phyloP scores from a whole-genome alignment of 2,113 vertebrate genomes.

The Patagioenas fasciata region DNA sequence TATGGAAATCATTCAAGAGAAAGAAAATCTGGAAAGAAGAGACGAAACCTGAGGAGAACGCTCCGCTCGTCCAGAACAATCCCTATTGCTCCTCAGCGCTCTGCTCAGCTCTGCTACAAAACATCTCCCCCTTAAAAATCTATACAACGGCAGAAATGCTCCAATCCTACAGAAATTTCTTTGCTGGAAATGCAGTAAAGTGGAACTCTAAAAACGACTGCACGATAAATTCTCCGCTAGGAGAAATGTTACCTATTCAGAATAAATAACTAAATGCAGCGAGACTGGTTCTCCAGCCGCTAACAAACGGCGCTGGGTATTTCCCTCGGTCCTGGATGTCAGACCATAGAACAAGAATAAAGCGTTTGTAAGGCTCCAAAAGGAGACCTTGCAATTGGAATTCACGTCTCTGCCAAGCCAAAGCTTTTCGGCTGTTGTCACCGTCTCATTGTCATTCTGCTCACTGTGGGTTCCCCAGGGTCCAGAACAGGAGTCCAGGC shows the following conservation, averaged over 20 bases:
- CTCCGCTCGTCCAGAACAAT: background rate
- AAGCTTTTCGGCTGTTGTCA: constrained; percentile 64
- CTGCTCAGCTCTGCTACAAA: constrained; percentile 11
- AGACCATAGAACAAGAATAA: background rate
- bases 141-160: background rate
- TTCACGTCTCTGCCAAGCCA: constrained; percentile 43
- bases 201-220: background rate
- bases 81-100: background rate
- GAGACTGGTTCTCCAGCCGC: background rate
- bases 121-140: background rate
- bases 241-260: background rate
- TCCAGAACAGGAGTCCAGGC: constrained; percentile 68
- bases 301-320: background rate
- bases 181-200: background rate
- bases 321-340: constrained; percentile 18
- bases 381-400: constrained; percentile 35
- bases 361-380: constrained; percentile 32
- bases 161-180: background rate
- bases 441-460: constrained; percentile 80
- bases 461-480: constrained; percentile 77
- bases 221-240: background rate
- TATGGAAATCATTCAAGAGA: background rate
- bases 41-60: background rate
- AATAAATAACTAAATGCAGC: constrained; percentile 15
- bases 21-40: background rate